Conservation (phyloP, 2,113 vertebrate genomes). For the Sitta europaea region DNA sequence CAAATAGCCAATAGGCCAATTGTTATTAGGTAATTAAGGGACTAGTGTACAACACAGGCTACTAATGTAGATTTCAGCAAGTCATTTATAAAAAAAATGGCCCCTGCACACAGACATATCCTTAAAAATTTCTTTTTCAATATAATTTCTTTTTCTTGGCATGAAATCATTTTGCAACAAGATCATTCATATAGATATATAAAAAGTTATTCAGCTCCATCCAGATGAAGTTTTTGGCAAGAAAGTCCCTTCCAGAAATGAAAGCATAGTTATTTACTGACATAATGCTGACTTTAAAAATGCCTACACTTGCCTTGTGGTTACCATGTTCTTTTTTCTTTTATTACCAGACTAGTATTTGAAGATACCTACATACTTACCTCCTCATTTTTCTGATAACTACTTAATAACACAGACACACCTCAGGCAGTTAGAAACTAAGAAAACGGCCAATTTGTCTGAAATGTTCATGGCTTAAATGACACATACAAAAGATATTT, state of each 20-base stretch:
- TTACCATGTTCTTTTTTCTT: neutral
- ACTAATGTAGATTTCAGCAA: neutral
- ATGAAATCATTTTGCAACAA: neutral
- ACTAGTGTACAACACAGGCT: neutral
- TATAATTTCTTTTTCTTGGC: neutral
- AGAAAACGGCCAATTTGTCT: neutral
- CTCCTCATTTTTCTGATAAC: neutral
- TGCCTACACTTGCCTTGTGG: neutral
- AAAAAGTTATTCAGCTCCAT: neutral
- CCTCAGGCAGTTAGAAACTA: neutral
- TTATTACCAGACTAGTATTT: neutral
- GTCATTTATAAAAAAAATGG: neutral
- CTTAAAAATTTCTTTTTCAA: neutral
- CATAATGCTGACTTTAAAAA: neutral
- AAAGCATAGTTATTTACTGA: neutral
- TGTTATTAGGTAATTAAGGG: neutral
- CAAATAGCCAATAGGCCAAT: neutral
- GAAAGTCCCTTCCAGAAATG: neutral
- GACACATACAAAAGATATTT: neutral
- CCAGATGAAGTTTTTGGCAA: conserved; percentile 15
- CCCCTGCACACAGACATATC: neutral
- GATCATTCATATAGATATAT: neutral
- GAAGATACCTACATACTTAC: neutral
- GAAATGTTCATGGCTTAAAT: neutral
- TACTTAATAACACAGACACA: neutral